Evolutionary conservation across 2,888 invertebrate genomes (phyloP), one percentile per base, ranked within the genome.

Genomic region (Ophioninae sp.): DNA sequence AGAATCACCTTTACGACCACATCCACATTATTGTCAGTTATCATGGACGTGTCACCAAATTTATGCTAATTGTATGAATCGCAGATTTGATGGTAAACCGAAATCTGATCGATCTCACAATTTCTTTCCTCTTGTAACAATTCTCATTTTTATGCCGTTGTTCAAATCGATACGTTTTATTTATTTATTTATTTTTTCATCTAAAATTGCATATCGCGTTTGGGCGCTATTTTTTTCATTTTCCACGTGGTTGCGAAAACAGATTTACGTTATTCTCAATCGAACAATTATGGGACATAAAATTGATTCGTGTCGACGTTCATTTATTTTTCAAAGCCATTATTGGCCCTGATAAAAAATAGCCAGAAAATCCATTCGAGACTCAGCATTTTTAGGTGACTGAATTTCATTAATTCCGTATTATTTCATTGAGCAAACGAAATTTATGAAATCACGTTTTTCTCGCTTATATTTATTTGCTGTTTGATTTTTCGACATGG

Each of bases 11-110:
- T 79, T 82, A 78, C 85, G 89, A 89, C 89, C 89, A 89, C 89
- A 89, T 85, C 87, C 88, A 87, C 88, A 87, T 90, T 90, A 90
- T 90, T 90, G 90, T 90, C 90, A 89, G 88, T 89, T 90, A 89
- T 88, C 89, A 89, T 89, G 90, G 90, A 90, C 90, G 89, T 86
- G 85, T 89, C 83, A 86, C 86, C 87, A 86, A 87, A 82, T 86
- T 83, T 84, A 83, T 65, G 81, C 84, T 79, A 84, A 81, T 80
- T 75, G 62, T 10, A 81, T 84, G 79, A 74, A 82, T 76, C 78
- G 81, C 85, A 83, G 79, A 82, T 76, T 37, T 30, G 73, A 3
- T 78, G 74, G 57, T 70, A 62, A 79, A 79, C 69, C 74, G 70
- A 74, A 75, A 61, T 74, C 44, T 39, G 64, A 69, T 78, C 59